Evolutionary conservation across 2,113 vertebrate genomes (phyloP), one percentile per base, ranked within the genome.

Genomic region (Urocitellus parryii): DNA sequence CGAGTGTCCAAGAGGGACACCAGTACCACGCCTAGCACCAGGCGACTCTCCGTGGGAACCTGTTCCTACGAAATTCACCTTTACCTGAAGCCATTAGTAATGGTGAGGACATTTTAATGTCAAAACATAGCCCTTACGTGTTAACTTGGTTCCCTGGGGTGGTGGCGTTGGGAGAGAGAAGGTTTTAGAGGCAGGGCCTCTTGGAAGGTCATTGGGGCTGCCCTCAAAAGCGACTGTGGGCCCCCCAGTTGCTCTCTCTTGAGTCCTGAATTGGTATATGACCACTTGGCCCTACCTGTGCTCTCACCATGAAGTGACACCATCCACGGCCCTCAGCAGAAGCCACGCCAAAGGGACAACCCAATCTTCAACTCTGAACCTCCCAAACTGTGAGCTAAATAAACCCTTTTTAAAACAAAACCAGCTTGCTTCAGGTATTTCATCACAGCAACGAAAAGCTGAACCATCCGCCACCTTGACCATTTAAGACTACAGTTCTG

Each of bases 1-100:
- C 61, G 24, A 88, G 20, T 67, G 32, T 18, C 6, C 5, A 10
- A 4, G 22, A 42, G 61, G 68, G 61, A 34, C 13, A 8, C 8
- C 11, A 37, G 9, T 17, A 9, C 8, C 22, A 25, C 1, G 39
- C 45, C 73, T 39, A 1, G n/a, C 32, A 29, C 5, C 7, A 1
- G 13, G 27, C 1, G 48, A 22, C 32, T 8, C 24, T 45, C 39
- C 27, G 1, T 9, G 7, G 37, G 16, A 27, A 22, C 34, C 29
- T 56, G 39, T 32, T n/a, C 0, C 7, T 70, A 8, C n/a, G 76
- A 77, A 85, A 45, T 56, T 25, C 29, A 45, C 48, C n/a, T n/a
- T 67, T 45, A 39, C 20, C 58, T 34, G 24, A 0, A 79, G 45
- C 12, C 13, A 37, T 76, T 29, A 51, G 42, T 39, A 37, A 25